Evolutionary conservation across 2,113 vertebrate species (phyloP).

Genomic region (Uropsilus gracilis): DNA sequence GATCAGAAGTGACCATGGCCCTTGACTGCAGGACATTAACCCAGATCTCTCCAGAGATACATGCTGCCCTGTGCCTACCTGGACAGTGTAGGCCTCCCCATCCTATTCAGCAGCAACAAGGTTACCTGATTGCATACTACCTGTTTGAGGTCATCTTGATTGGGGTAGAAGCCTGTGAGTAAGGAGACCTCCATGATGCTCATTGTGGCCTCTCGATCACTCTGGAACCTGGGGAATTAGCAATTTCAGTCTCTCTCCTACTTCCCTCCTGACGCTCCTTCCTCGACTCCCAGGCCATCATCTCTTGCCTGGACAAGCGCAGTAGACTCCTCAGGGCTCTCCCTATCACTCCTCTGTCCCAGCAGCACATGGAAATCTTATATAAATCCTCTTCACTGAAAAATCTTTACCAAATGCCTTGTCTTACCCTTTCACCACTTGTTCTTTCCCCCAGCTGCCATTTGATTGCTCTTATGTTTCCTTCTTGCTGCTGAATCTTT

Average conservation of each 20-base stretch:
- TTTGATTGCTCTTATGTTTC: neutral
- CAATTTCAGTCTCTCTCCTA: neutral
- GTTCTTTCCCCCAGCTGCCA: neutral
- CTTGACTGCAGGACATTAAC: neutral
- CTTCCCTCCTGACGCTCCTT: neutral
- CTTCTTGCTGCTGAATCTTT: neutral
- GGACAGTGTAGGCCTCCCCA: too few species aligned
- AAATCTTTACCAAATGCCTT: neutral
- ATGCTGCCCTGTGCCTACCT: neutral
- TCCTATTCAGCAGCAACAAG: neutral
- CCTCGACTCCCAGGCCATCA: neutral
- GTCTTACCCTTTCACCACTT: neutral
- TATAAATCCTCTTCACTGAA: neutral
- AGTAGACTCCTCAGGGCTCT: neutral
- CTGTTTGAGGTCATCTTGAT: slow-evolving; percentile 81
- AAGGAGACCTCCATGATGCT: slow-evolving; percentile 87
- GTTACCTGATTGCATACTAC: slow-evolving; percentile 51
- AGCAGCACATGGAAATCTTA: neutral
- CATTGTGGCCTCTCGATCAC: slow-evolving; percentile 82
- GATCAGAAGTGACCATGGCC: neutral
- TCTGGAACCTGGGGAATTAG: slow-evolving; percentile 65
- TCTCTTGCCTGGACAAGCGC: neutral
- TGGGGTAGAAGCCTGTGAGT: slow-evolving; percentile 85
- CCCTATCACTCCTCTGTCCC: neutral
- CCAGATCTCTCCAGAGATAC: neutral